Conservation (phyloP, 1,140 invertebrate species). For the Hermatobates lingyangjiaoensis region DNA sequence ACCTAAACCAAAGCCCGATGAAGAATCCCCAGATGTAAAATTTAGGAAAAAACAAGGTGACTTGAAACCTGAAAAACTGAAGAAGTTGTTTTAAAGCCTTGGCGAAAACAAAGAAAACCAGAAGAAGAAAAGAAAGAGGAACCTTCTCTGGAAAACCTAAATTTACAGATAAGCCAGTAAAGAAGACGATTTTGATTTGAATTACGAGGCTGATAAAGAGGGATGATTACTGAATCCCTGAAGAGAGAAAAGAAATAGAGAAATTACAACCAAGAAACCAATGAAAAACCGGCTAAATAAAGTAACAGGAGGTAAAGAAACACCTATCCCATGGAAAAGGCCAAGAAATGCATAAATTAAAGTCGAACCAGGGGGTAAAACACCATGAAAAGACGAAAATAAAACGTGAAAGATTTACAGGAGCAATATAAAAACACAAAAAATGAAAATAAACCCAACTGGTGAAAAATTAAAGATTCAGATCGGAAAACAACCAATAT, state of each 20-base stretch:
- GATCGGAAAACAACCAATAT: slow-evolving; percentile 14
- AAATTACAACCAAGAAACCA: slow-evolving; percentile 12
- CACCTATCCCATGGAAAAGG: slow-evolving; percentile 13
- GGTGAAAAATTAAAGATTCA: slow-evolving; percentile 19
- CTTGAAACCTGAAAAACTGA: slow-evolving; percentile 19
- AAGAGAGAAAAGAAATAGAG: background rate
- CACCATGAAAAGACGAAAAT: too few relatives aligned
- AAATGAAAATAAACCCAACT: slow-evolving; percentile 5
- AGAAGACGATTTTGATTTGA: slow-evolving; percentile 12
- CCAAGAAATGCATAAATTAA: too few relatives aligned
- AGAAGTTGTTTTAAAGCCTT: slow-evolving; percentile 17
- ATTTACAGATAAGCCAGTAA: slow-evolving; percentile 17
- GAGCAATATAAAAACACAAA: too few relatives aligned
- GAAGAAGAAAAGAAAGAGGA: slow-evolving; percentile 10
- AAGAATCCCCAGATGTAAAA: slow-evolving; percentile 19
- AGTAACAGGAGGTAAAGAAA: slow-evolving; percentile 20
- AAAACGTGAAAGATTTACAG: too few relatives aligned
- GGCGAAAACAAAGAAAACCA: slow-evolving; percentile 17
- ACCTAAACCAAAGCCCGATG: slow-evolving; percentile 22
- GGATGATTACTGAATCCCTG: slow-evolving; percentile 5
- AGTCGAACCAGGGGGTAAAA: too few relatives aligned
- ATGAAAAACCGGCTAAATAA: slow-evolving; percentile 14
- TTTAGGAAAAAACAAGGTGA: slow-evolving; percentile 26
- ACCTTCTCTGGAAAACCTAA: slow-evolving; percentile 6
- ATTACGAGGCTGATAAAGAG: slow-evolving; percentile 2